Evolutionary conservation across 2,797 vertebrate species (phyloP), one percentile per base, ranked within the genome.

Genomic region (Phoeniculus purpureus): DNA sequence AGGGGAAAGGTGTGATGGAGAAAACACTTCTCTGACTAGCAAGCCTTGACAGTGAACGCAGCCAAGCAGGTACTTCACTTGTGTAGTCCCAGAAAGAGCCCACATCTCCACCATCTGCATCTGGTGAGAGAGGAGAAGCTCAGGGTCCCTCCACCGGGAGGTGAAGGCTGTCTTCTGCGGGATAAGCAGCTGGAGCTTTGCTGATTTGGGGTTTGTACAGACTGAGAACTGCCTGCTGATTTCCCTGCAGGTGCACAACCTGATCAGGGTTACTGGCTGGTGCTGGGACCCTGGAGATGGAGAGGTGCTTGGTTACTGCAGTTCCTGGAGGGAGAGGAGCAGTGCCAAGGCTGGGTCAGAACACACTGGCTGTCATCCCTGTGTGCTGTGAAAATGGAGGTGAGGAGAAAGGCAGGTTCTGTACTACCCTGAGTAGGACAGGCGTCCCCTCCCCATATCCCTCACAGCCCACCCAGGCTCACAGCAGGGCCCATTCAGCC

Each of bases 401-500:
- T 80, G 68, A 61, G 32, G 70, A 56, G 68, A 87, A 55, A 45
- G n/a, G 79, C 67, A 85, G 83, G 52, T 72, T 68, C 52, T 31
- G 37, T 51, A 56, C 27, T 56, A 52, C 29, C 27, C 51, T 43
- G 22, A 40, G 66, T 60, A 83, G 60, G 59, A 54, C 20, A 54
- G 58, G 54, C 26, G 43, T 29, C 19, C 27, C 4, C 0, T 1
- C 71, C 54, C 37, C 73, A 31, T 19, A 43, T 58, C 23, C 48
- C 0, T 0, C 56, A 65, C 0, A 3, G 48, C 55, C 40, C 4
- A 10, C 43, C 27, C 48, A 22, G 52, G 70, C 60, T 31, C 0
- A 0, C 0, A 0, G 18, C 0, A 13, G 12, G 52, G 31, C 59
- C 13, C 2, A 2, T 12, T 34, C 34, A 31, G 37, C n/a, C 62